Conservation (phyloP, 2,113 vertebrate genomes). For the Erythrolamprus reginae region DNA sequence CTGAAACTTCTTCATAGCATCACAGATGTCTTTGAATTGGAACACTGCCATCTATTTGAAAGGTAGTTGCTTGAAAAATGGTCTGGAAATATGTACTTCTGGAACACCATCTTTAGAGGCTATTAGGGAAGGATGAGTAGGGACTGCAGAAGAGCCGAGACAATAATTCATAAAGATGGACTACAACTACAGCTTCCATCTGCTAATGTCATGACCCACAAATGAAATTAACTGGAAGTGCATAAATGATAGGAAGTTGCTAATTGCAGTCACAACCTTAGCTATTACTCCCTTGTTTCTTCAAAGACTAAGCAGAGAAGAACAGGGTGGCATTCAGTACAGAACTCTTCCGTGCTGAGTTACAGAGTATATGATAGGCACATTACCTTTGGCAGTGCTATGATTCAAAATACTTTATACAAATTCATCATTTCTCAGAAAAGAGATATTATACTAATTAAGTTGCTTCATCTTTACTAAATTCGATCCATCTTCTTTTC, state of each 20-base stretch:
- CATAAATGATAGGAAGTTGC: constrained; percentile 32
- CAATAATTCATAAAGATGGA: constrained; percentile 16
- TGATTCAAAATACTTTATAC: constrained; percentile 17
- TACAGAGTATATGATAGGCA: constrained; percentile 1
- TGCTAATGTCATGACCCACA: constrained; percentile 35
- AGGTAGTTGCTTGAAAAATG: neutral
- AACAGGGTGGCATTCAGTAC: constrained; percentile 24
- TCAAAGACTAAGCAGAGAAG: constrained; percentile 14
- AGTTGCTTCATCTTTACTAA: neutral
- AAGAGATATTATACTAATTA: constrained; percentile 3
- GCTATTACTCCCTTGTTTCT: constrained; percentile 26
- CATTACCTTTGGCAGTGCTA: constrained; percentile 5
- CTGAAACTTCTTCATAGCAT: neutral
- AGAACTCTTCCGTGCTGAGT: constrained; percentile 28
- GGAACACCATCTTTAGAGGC: neutral
- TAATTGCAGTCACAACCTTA: constrained; percentile 35
- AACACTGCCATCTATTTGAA: neutral
- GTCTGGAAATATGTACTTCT: neutral
- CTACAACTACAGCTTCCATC: constrained; percentile 37
- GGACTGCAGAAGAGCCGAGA: neutral
- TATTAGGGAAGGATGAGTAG: neutral
- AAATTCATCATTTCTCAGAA: neutral
- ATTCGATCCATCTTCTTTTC: neutral
- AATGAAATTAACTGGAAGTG: constrained; percentile 43
- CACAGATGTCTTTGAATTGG: neutral